Evolutionary conservation across 2,797 vertebrate species (phyloP).

Genomic region (Enteromius paludinosus): DNA sequence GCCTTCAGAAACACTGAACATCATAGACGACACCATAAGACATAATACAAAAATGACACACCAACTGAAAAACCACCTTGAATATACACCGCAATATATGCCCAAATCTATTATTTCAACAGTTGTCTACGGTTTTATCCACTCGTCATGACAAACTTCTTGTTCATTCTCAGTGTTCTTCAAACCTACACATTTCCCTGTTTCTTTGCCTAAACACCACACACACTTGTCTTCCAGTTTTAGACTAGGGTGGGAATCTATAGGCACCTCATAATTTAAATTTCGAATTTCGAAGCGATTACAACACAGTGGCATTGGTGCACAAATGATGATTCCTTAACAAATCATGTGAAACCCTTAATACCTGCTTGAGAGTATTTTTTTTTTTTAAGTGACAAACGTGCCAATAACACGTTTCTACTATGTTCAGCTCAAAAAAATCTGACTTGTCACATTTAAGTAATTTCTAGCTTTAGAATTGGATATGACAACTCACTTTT

Average conservation of each 20-base stretch:
- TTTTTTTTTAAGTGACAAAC: not conserved
- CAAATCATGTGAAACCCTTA: not conserved
- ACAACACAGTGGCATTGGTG: not conserved
- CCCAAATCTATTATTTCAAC: not conserved
- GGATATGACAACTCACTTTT: not conserved
- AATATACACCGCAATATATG: slow-evolving; percentile 8
- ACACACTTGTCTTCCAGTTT: slow-evolving; percentile 5
- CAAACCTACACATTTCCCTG: not conserved
- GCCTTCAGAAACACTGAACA: slow-evolving; percentile 25
- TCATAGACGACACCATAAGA: slow-evolving; percentile 22
- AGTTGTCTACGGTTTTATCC: not conserved
- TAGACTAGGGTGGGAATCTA: not conserved
- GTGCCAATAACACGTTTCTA: not conserved
- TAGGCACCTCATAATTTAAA: not conserved
- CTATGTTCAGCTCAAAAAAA: not conserved
- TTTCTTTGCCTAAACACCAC: slow-evolving; percentile 5
- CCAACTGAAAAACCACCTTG: slow-evolving; percentile 7
- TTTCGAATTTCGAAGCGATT: not conserved
- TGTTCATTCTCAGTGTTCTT: slow-evolving; percentile 3
- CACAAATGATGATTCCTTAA: not conserved
- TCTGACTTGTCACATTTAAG: not conserved
- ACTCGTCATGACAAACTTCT: slow-evolving; percentile 13
- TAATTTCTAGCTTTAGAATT: not conserved
- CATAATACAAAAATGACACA: slow-evolving; percentile 30
- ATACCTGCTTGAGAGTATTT: not conserved